Conservation (phyloP, 2,888 invertebrate genomes). For the Steinernema carpocapsae region DNA sequence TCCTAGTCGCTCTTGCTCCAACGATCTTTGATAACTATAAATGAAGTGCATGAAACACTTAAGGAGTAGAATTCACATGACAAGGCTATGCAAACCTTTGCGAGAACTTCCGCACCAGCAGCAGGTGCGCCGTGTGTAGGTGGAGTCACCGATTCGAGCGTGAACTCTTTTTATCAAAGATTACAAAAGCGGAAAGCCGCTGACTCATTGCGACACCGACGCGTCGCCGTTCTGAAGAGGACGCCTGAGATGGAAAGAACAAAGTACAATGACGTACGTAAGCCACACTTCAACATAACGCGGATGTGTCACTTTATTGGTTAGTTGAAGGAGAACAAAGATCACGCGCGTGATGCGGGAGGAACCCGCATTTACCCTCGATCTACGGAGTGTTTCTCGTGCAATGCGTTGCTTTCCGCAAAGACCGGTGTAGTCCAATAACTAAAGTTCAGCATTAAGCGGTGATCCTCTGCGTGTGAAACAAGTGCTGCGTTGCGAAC, state of each 20-base stretch:
- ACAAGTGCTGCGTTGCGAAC: background rate
- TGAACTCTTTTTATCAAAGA: conserved; percentile 17
- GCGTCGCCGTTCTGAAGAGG: background rate
- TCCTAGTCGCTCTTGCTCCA: no score
- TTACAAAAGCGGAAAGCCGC: conserved; percentile 10
- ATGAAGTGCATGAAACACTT: no score
- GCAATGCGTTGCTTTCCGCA: background rate
- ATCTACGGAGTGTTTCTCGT: background rate
- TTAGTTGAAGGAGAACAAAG: background rate
- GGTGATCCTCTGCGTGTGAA: background rate
- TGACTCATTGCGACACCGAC: background rate
- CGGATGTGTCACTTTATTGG: conserved; percentile 8
- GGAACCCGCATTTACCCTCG: background rate
- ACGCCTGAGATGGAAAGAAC: conserved; percentile 25
- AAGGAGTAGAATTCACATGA: no score
- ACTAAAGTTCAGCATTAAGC: conserved; percentile 7
- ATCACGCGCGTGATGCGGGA: conserved; percentile 19
- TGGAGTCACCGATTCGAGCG: background rate
- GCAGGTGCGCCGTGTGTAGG: background rate
- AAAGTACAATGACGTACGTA: conserved; percentile 31
- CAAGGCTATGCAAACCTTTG: no score
- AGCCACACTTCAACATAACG: conserved; percentile 5
- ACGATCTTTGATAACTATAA: no score
- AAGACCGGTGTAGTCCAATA: background rate
- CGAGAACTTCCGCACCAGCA: no score